Conservation (phyloP, 2,113 vertebrate species). For the Zosterops pallidus region DNA sequence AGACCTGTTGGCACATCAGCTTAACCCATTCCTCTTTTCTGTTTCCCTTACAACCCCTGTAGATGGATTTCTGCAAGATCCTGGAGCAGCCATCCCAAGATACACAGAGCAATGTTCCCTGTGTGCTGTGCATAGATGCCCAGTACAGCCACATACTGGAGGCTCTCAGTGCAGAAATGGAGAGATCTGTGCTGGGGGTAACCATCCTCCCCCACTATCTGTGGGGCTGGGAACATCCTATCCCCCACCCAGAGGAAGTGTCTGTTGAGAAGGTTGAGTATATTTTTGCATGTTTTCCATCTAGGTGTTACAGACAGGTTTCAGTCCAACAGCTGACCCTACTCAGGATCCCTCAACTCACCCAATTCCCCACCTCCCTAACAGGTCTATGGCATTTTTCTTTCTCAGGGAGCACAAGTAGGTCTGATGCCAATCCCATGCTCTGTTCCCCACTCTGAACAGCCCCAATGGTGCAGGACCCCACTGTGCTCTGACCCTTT, state of each 20-base stretch:
- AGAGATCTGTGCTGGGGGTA: fast-evolving
- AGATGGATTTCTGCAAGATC: neutral
- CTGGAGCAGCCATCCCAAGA: neutral
- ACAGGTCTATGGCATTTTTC: neutral
- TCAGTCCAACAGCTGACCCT: neutral
- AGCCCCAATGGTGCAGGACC: neutral
- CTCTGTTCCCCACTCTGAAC: fast-evolving
- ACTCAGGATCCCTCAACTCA: neutral
- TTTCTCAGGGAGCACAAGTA: neutral
- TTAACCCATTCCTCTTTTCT: constrained; percentile 20
- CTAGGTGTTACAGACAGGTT: neutral
- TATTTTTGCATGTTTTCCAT: neutral
- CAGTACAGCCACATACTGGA: neutral
- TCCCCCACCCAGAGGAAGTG: neutral
- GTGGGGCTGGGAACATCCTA: neutral
- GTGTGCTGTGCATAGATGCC: neutral
- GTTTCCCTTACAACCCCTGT: neutral
- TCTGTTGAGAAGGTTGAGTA: neutral
- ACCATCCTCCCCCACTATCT: fast-evolving
- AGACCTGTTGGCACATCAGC: constrained; percentile 15
- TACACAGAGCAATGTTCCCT: neutral
- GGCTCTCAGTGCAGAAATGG: neutral
- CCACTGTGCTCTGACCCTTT: neutral
- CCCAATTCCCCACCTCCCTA: neutral
- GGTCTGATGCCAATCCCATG: neutral